Evolutionary conservation across 1,140 invertebrate genomes (phyloP), one percentile per base, ranked within the genome.

Genomic region (Helicorthomorpha holstii): DNA sequence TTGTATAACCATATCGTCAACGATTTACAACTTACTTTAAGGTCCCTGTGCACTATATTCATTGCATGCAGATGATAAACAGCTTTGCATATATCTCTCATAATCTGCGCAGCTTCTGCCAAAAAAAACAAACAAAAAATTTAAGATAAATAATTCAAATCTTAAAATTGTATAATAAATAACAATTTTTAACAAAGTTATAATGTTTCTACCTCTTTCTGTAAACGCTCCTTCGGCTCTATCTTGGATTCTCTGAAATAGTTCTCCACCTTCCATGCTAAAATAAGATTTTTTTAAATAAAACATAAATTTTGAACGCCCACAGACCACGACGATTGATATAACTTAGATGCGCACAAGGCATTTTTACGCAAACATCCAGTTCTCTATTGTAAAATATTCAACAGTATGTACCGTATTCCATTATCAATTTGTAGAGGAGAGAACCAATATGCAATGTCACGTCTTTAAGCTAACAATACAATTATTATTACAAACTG

Each of bases 181-280:
- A 7, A 44, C 16, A 4, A 23, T 45, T n/a, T 51, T 47, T 14
- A 27, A 3, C 16, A 43, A 56, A 27, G 19, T 19, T n/a, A 22
- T 54, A 34, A 7, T 7, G 16, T 7, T 7, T 54, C 64, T 68
- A 88, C 85, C 84, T 77, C 90, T 76, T 70, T 97, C 92, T 19
- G 90, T 96, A 66, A 97, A 96, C 38, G 90, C 85, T 43, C 83
- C 82, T 60, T 95, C 88, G 54, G 84, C 81, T 62, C 86, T 78
- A 50, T 95, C 86, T 73, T 97, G 91, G 67, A 98, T 98, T 64
- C 91, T 77, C 64, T 90, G 87, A 68, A 97, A 95, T 27, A 98
- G 70, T 66, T 98, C 93, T 2, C 93, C 93, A 42, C 93, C 93
- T 66, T 93, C 88, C 89, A 97, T 94, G 64, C 85, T 87, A 57